Evolutionary conservation across 2,888 invertebrate genomes (phyloP).

Genomic region (Aelia acuminata): DNA sequence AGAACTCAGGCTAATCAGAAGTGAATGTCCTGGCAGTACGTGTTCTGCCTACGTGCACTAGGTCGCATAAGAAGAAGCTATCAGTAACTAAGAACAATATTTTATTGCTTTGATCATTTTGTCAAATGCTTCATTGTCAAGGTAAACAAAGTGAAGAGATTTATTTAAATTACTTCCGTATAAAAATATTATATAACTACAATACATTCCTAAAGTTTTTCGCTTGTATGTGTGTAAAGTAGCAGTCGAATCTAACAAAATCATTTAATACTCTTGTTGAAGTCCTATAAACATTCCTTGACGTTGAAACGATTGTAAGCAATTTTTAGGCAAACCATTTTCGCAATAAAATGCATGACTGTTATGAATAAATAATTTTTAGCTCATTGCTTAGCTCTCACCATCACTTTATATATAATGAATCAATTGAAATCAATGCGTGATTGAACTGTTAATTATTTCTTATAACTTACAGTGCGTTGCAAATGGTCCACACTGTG

Average conservation of each 20-base stretch:
- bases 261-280: too few species aligned
- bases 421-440: not conserved
- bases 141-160: too few species aligned
- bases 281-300: too few species aligned
- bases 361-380: not conserved
- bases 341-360: not conserved
- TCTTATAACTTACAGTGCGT: too few species aligned
- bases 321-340: not conserved
- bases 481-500: too few species aligned
- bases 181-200: too few species aligned
- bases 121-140: not conserved
- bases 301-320: not conserved
- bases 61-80: not conserved
- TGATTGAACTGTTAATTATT: not conserved
- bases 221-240: too few species aligned
- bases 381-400: not conserved
- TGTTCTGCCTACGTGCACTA: not conserved
- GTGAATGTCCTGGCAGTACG: constrained; percentile 9
- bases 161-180: too few species aligned
- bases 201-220: too few species aligned
- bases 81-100: not conserved
- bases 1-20: constrained; percentile 9
- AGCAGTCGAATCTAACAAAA: too few species aligned
- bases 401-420: not conserved
- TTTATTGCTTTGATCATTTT: not conserved